A percentile compares a stretch with the other conserved stretches of the same genome.
Conservation (phyloP, 2,797 vertebrate genomes). For the Crenuchus spilurus region DNA sequence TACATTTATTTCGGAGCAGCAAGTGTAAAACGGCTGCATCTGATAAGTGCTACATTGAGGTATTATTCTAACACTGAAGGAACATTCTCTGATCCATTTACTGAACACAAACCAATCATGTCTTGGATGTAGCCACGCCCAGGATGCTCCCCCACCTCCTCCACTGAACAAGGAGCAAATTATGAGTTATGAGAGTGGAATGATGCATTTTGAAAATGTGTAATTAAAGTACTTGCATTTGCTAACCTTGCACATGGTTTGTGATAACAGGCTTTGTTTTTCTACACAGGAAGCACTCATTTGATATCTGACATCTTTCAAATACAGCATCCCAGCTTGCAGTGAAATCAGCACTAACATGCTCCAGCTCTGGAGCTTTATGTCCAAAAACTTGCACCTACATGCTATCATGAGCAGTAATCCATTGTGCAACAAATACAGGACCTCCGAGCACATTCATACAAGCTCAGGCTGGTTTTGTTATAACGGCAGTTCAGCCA, state of each 20-base stretch:
- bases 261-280: neutral
- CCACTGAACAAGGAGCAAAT: neutral
- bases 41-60: neutral
- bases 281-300: no score
- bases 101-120: slow-evolving; percentile 13
- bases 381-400: no score
- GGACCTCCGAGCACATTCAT: neutral
- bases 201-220: slow-evolving; percentile 9
- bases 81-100: neutral
- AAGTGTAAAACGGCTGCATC: no score
- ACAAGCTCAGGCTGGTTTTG: neutral
- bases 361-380: no score
- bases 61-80: neutral
- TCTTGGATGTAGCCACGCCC: slow-evolving; percentile 46
- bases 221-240: neutral
- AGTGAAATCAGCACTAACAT: no score
- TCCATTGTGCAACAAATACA: no score
- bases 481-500: neutral
- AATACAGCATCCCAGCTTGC: no score
- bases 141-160: slow-evolving; percentile 3
- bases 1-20: neutral
- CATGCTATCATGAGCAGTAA: no score
- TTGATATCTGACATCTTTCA: no score
- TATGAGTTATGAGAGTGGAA: slow-evolving; percentile 21
- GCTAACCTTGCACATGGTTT: neutral